Conservation (phyloP, 1,140 invertebrate genomes). For the Plodia interpunctella region DNA sequence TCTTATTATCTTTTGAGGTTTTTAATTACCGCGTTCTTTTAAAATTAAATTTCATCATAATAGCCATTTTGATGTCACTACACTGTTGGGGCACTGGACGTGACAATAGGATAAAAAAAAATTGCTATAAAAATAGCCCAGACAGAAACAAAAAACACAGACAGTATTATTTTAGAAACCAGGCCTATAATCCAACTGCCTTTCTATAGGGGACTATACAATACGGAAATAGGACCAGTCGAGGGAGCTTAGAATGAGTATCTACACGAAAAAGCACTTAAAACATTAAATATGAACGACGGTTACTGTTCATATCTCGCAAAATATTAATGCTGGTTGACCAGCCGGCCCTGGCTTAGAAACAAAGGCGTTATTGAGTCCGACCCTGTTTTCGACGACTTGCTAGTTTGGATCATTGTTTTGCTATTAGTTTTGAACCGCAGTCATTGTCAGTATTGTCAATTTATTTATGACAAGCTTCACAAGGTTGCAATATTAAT, state of each 20-base stretch:
- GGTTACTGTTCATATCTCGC: slow-evolving; percentile 31
- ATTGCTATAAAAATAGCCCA: no score
- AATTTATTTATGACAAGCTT: no score
- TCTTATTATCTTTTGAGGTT: no score
- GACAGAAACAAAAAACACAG: no score
- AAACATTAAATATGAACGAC: slow-evolving; percentile 57
- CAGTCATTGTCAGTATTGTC: background rate
- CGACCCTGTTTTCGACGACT: slow-evolving; percentile 4
- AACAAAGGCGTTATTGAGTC: background rate
- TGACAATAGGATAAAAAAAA: no score
- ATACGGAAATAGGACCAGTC: slow-evolving; percentile 9
- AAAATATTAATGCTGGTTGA: slow-evolving; percentile 34
- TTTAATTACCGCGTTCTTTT: no score
- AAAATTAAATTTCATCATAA: no score
- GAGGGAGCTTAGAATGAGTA: slow-evolving; percentile 25
- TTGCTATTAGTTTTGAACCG: background rate
- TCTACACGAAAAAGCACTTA: slow-evolving; percentile 54
- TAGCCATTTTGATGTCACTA: no score
- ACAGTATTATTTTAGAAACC: background rate
- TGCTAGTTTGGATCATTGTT: background rate
- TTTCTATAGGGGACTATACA: background rate
- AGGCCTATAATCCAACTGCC: background rate
- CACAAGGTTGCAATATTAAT: no score
- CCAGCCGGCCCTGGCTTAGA: slow-evolving; percentile 1
- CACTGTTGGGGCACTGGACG: no score